A percentile compares a stretch with the other conserved stretches of the same genome.
Evolutionary conservation across 2,113 vertebrate genomes (phyloP).

Genomic region (Chinchilla lanigera): DNA sequence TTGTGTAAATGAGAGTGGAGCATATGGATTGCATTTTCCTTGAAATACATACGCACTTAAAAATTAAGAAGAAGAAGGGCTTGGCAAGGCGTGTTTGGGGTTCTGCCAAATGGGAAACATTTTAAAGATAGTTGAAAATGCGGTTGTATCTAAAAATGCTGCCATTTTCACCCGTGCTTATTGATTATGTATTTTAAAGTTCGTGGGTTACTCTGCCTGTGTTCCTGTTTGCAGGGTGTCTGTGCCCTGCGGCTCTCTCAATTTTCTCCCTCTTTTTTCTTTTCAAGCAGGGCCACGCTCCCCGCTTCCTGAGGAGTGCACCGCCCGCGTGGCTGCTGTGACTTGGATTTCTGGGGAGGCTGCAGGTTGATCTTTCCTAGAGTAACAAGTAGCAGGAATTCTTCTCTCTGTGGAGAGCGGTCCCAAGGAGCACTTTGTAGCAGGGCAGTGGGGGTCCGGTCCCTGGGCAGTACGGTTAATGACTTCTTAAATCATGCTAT

Average conservation of each 20-base stretch:
- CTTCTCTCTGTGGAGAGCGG: conserved; percentile 9
- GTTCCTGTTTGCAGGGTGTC: conserved; percentile 55
- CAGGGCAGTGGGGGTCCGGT: conserved; percentile 1
- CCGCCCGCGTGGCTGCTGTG: neutral
- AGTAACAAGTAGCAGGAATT: conserved; percentile 34
- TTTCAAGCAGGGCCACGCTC: neutral
- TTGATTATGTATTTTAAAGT: conserved; percentile 76
- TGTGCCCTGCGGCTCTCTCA: conserved; percentile 38
- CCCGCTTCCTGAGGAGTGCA: neutral
- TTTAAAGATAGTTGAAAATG: conserved; percentile 81
- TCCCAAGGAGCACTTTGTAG: conserved; percentile 40
- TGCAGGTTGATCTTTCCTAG: conserved; percentile 28
- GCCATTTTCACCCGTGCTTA: conserved; percentile 73
- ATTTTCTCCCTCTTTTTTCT: neutral
- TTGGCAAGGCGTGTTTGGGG: conserved; percentile 80
- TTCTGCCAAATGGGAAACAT: conserved; percentile 80
- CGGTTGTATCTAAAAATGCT: conserved; percentile 76
- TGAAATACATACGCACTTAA: conserved; percentile 82
- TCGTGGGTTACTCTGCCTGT: conserved; percentile 51
- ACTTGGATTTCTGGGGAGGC: neutral
- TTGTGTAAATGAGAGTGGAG: conserved; percentile 82
- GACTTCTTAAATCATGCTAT: neutral
- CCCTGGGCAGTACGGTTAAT: neutral
- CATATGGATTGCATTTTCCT: conserved; percentile 85
- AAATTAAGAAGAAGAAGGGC: conserved; percentile 80